phyloP scores from a whole-genome alignment of 1,140 invertebrate genomes.

The Riptortus pedestris region DNA sequence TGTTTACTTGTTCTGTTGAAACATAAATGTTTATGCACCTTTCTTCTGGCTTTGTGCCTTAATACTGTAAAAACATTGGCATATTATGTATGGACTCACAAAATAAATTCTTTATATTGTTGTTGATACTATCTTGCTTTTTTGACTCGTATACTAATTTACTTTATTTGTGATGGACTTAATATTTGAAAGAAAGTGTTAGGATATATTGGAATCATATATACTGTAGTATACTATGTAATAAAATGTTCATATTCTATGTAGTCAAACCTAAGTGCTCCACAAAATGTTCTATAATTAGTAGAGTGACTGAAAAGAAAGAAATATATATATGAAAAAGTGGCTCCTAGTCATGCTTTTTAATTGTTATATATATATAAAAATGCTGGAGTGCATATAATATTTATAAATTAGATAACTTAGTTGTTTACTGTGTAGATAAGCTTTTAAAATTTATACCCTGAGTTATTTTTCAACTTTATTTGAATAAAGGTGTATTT shows the following conservation, averaged over 20 bases:
- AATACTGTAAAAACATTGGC: not conserved
- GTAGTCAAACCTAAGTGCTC: conserved; percentile 11
- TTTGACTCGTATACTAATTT: not conserved
- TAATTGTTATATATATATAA: conserved; percentile 12
- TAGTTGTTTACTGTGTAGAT: conserved; percentile 6
- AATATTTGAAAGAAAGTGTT: not conserved
- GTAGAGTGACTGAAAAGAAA: conserved; percentile 1
- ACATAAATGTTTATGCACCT: not conserved
- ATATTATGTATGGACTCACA: not conserved
- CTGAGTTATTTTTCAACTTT: conserved; percentile 12
- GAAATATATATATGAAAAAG: not conserved
- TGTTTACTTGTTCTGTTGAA: not conserved
- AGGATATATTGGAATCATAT: not conserved
- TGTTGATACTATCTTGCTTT: not conserved
- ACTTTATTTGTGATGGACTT: not conserved
- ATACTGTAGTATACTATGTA: conserved; percentile 11
- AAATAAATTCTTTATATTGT: not conserved
- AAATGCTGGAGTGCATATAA: conserved; percentile 6
- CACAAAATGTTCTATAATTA: not conserved
- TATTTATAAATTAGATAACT: conserved; percentile 1
- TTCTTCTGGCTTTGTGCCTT: not conserved
- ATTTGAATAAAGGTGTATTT: conserved; percentile 19
- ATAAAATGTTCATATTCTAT: conserved; percentile 14
- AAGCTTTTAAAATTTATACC: conserved; percentile 11
- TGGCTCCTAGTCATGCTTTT: conserved; percentile 17